Percentiles rank a stretch among this genome's conserved stretches.
Evolutionary conservation across 2,888 invertebrate species (phyloP).

Genomic region (Ophion obscuratus): DNA sequence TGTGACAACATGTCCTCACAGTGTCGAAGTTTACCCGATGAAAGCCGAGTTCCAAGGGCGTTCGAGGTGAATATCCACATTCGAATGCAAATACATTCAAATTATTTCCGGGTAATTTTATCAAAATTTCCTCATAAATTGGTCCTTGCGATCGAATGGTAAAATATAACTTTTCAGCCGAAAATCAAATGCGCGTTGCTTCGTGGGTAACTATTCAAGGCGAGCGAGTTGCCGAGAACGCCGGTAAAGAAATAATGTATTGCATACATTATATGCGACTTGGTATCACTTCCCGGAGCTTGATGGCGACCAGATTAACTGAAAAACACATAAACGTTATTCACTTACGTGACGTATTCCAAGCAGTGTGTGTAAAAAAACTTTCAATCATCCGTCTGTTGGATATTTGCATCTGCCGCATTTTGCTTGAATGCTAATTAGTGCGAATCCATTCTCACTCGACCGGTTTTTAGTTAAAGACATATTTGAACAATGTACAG

Average conservation of each 20-base stretch:
- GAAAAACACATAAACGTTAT: not conserved
- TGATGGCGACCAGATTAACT: not conserved
- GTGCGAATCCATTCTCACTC: not conserved
- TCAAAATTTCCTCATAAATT: not conserved
- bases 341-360: not conserved
- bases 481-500: not conserved
- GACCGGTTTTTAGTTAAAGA: not conserved
- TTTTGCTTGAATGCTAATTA: not conserved
- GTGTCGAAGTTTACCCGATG: not conserved
- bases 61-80: not conserved
- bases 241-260: not conserved
- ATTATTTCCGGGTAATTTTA: not conserved
- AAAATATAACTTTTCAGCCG: not conserved
- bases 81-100: not conserved
- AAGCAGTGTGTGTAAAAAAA: not conserved
- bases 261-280: slow-evolving; percentile 5
- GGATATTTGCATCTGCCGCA: not conserved
- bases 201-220: slow-evolving; percentile 32
- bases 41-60: not conserved
- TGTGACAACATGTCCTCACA: not conserved
- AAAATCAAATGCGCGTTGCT: not conserved
- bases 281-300: not conserved
- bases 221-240: not conserved
- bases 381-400: not conserved
- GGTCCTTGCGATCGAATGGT: not conserved